Percentiles rank a stretch among this genome's conserved stretches.
Conservation (phyloP, 2,113 vertebrate genomes). For the Anguilla rostrata region DNA sequence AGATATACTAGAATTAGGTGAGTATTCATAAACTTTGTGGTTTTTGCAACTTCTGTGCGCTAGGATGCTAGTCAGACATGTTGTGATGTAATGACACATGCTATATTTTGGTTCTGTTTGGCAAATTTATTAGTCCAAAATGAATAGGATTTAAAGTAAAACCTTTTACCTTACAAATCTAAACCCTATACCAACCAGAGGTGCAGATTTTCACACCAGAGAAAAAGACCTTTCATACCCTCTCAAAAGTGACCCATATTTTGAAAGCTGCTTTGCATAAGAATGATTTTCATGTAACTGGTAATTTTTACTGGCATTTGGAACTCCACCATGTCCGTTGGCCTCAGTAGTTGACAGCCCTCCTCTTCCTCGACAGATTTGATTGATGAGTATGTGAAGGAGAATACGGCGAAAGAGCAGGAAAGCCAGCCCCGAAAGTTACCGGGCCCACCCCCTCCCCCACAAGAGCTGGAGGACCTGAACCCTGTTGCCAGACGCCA, state of each 20-base stretch:
- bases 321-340: background rate
- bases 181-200: background rate
- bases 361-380: slow-evolving; percentile 60
- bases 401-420: slow-evolving; percentile 41
- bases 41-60: no score
- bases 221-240: background rate
- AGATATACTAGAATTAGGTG: background rate
- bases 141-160: background rate
- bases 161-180: background rate
- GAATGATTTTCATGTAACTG: background rate
- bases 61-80: no score
- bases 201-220: background rate
- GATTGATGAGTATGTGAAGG: slow-evolving; percentile 69
- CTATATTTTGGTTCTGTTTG: background rate
- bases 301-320: background rate
- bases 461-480: background rate
- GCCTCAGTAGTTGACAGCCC: background rate
- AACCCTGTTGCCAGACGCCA: background rate
- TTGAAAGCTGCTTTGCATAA: background rate
- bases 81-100: background rate
- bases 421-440: background rate
- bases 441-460: slow-evolving; percentile 60
- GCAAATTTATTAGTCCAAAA: background rate
- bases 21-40: background rate
- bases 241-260: background rate